Percentiles rank a stretch among this genome's conserved stretches.
These are phyloP conservation scores for Saccopteryx bilineata DNA, from an alignment of 2,113 vertebrate species.

Conservation along the genomic window DNA sequence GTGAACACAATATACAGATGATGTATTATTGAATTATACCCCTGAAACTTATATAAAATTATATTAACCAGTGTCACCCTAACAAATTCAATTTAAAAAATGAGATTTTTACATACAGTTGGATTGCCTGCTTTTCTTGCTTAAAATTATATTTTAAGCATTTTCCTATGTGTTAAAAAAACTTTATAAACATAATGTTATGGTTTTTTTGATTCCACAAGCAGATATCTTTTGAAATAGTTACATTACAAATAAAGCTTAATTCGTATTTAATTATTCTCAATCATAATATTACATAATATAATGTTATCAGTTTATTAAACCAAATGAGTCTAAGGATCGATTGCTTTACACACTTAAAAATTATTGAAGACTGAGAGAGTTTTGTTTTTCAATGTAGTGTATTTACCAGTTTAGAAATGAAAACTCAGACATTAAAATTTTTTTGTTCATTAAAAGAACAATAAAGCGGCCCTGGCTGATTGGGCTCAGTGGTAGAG, in stretches of 20 bases:
- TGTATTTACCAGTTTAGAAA: constrained; percentile 59
- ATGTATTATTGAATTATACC: no score
- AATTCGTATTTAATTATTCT: constrained; percentile 21
- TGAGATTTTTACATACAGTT: neutral
- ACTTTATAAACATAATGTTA: neutral
- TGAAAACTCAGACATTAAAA: constrained; percentile 29
- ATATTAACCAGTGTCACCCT: no score
- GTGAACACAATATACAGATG: no score
- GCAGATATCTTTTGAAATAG: constrained; percentile 49
- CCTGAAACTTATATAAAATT: no score
- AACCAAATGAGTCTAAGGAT: neutral
- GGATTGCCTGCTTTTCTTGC: constrained; percentile 3
- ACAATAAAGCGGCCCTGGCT: no score
- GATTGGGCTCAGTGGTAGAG: no score
- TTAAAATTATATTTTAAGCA: neutral
- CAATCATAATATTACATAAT: neutral
- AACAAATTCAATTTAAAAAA: neutral
- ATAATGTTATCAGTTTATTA: constrained; percentile 32
- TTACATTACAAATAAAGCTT: constrained; percentile 38
- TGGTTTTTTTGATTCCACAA: constrained; percentile 51
- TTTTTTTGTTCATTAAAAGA: constrained; percentile 24
- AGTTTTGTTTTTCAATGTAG: constrained; percentile 47
- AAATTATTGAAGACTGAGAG: neutral
- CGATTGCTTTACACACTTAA: neutral
- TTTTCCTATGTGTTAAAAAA: constrained; percentile 11